A percentile compares a stretch with the other conserved stretches of the same genome.
These are phyloP conservation scores for Lasioglossum vierecki DNA, from an alignment of 2,888 invertebrate genomes.

Conservation along the genomic window DNA sequence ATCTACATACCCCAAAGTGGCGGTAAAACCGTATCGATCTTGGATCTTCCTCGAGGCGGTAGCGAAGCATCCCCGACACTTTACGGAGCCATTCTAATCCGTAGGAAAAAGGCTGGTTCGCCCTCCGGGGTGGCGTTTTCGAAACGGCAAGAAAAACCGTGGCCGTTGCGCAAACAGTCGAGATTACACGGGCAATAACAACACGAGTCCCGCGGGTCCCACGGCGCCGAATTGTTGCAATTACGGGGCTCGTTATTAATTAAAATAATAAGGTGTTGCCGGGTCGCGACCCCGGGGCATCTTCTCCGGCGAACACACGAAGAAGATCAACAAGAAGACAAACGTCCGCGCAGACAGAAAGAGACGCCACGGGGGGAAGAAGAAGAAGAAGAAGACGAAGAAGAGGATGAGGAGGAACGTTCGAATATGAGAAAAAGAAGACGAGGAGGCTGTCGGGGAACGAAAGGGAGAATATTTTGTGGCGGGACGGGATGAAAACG, in stretches of 20 bases:
- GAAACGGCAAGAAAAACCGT: neutral
- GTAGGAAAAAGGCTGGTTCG: neutral
- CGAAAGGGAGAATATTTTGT: slow-evolving; percentile 1
- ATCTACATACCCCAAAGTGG: slow-evolving; percentile 2
- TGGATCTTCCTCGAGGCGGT: neutral
- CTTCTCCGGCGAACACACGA: slow-evolving; percentile 33
- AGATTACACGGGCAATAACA: slow-evolving; percentile 9
- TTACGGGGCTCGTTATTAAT: slow-evolving; percentile 46
- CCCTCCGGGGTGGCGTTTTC: neutral
- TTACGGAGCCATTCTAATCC: neutral
- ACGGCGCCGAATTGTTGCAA: slow-evolving; percentile 16
- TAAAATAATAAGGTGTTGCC: slow-evolving; percentile 70
- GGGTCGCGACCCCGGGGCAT: slow-evolving; percentile 62
- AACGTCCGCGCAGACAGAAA: slow-evolving; percentile 39
- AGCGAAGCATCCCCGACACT: neutral
- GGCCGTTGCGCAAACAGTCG: slow-evolving; percentile 7
- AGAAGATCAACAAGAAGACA: slow-evolving; percentile 44
- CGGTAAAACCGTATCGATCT: slow-evolving; percentile 8
- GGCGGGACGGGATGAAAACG: neutral
- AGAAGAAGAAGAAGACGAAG: neutral
- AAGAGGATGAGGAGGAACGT: neutral
- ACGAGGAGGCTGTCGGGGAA: slow-evolving; percentile 2
- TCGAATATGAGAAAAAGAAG: slow-evolving; percentile 37
- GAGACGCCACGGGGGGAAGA: slow-evolving; percentile 11
- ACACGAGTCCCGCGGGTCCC: neutral